Percentiles rank a stretch among this genome's conserved stretches.
phyloP scores from a whole-genome alignment of 1,140 invertebrate species.

The Drosophila sproati region DNA sequence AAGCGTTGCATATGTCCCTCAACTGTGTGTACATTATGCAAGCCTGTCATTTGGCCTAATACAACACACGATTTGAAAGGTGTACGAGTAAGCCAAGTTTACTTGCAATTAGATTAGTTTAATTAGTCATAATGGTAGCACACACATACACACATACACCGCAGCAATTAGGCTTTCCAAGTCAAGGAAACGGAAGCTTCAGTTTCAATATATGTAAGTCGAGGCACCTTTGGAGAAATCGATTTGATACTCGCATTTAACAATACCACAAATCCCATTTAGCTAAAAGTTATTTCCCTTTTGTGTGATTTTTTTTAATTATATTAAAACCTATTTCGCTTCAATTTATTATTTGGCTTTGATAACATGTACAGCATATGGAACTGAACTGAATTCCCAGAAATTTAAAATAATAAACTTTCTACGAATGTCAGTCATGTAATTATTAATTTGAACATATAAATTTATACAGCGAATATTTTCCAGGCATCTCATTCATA shows the following conservation, averaged over 20 bases:
- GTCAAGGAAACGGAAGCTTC: neutral
- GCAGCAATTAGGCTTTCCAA: slow-evolving; percentile 25
- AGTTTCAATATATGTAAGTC: neutral
- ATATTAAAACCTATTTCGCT: no score
- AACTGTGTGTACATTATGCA: slow-evolving; percentile 24
- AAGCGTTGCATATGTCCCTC: neutral
- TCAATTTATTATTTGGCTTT: no score
- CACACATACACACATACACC: slow-evolving; percentile 18
- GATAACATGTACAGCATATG: no score
- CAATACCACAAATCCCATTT: neutral
- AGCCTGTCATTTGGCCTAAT: slow-evolving; percentile 32
- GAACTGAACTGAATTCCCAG: no score
- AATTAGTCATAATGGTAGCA: slow-evolving; percentile 65
- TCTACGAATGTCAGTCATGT: no score
- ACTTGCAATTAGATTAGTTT: slow-evolving; percentile 63
- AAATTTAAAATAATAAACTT: no score
- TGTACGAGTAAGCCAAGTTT: slow-evolving; percentile 33
- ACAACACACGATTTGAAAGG: slow-evolving; percentile 24
- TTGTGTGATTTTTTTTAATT: no score
- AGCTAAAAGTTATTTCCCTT: no score
- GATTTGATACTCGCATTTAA: neutral
- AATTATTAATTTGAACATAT: no score
- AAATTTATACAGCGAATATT: no score
- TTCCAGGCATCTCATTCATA: no score
- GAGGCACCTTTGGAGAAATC: no score